Evolutionary conservation across 2,888 invertebrate genomes (phyloP), one percentile per base, ranked within the genome.

Genomic region (Volucella zonaria): DNA sequence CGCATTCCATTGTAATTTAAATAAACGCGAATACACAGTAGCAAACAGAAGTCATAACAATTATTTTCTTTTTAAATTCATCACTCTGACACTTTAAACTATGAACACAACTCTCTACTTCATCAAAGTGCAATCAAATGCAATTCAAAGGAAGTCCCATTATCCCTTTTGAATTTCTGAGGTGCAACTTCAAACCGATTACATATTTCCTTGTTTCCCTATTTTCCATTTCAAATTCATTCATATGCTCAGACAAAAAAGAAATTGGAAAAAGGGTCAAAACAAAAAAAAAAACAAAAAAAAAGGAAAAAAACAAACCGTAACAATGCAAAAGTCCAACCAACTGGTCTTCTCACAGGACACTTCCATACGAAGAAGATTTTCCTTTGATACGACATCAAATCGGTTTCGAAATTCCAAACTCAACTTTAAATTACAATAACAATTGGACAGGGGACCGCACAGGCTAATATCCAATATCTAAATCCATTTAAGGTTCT

Each of bases 361-460:
- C 56, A 31, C 31, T 31, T 31, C 31, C 31, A 73, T 40, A 12
- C 71, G 12, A 61, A 67, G 56, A 54, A 61, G 67, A 82, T 73
- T 73, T 74, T 59, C 73, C 82, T 82, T 82, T 82, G 82, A 77
- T 40, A 71, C 71, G 74, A 82, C 62, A 74, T 15, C 62, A 51
- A 67, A 76, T 56, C 14, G 78, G 56, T 78, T 82, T 40, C 73
- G 62, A 68, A 73, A 78, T 70, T 62, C 74, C 61, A 66, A 59
- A 58, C 64, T 64, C 67, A 79, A 75, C 82, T 79, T 79, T 79
- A 70, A 79, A 75, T 79, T 83, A 79, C 82, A 83, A 83, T 83
- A 83, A 79, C 82, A 83, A 79, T 83, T 56, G 74, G 47, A 31
- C 31, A 62, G 67, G 18, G 47, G 0, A 31, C 14, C 18, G 45